Evolutionary conservation across 2,113 vertebrate genomes (phyloP).

Genomic region (Glareola pratincola): DNA sequence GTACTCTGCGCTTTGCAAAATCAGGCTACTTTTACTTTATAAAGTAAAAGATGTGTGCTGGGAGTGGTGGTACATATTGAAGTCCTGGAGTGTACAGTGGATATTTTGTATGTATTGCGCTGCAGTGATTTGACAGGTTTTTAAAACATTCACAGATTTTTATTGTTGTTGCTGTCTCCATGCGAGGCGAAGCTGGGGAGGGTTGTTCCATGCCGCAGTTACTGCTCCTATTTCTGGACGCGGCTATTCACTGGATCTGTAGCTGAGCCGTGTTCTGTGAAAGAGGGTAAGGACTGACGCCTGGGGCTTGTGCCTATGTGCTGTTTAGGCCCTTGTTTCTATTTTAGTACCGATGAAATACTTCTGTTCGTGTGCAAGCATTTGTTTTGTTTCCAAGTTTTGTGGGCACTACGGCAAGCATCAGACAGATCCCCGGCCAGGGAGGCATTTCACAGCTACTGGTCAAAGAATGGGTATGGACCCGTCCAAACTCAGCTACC

Average conservation of each 20-base stretch:
- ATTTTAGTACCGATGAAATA: neutral
- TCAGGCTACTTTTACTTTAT: neutral
- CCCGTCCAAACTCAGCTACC: neutral
- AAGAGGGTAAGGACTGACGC: neutral
- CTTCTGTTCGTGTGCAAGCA: neutral
- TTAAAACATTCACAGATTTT: neutral
- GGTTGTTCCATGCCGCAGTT: neutral
- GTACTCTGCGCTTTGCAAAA: neutral
- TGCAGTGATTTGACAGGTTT: neutral
- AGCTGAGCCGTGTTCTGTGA: constrained; percentile 20
- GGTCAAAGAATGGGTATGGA: neutral
- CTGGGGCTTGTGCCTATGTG: neutral
- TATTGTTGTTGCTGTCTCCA: neutral
- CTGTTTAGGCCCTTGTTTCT: neutral
- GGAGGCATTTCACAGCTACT: neutral
- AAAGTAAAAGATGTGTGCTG: neutral
- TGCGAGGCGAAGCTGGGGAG: neutral
- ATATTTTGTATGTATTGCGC: neutral
- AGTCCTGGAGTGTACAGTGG: neutral
- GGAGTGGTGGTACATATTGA: neutral
- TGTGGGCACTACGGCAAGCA: neutral
- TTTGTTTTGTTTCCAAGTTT: neutral
- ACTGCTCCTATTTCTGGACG: rapidly evolving
- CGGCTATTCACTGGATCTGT: neutral
- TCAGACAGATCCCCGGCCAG: neutral